Base-by-base conservation (phyloP, 37 sponge, comb jelly and placozoan species). In the Geodia barretti region DNA sequence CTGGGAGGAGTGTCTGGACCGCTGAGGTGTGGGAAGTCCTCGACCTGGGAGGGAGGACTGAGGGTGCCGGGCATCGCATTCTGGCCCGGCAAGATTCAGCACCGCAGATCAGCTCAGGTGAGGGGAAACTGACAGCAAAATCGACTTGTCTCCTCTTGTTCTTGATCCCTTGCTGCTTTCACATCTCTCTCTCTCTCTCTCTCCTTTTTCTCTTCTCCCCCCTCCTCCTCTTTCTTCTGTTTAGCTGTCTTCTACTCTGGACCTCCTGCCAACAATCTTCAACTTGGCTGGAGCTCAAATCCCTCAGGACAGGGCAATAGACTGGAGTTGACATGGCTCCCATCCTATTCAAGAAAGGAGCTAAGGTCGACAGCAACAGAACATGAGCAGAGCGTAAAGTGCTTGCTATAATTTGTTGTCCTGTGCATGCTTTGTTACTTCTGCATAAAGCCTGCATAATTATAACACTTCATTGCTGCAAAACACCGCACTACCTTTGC, bases 41-140 rank as follows among this genome's bases (percentile, higher is more conserved):
- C 91, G 28, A 90, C 91, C 1, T 90, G 82, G 75, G 91, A 90
- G 64, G 91, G 91, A 69, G 91, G 91, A 3, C 21, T 80, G 60
- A 80, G 91, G 41, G 83, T 68, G 58, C 91, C 91, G 2, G 86
- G 65, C 60, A 81, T 90, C 8, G 91, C 91, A 1, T 90, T 86
- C 86, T 85, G 80, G 86, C 74, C 82, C 8, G 72, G 79, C 31
- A 86, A 70, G 70, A 75, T 90, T 4, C 7, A 24, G 20, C 76
- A 82, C 41, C 79, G 86, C 4, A 23, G 67, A 30, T 79, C 86
- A 36, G 33, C 60, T 7, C 36, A 80, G 70, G 81, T 77, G n/a
- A n/a, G n/a, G n/a, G 29, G 39, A 17, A n/a, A n/a, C n/a, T n/a
- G n/a, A n/a, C n/a, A n/a, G n/a, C n/a, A n/a, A n/a, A n/a, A n/a